Conservation (phyloP, 2,797 vertebrate species). For the Enteromius trimaculatus region DNA sequence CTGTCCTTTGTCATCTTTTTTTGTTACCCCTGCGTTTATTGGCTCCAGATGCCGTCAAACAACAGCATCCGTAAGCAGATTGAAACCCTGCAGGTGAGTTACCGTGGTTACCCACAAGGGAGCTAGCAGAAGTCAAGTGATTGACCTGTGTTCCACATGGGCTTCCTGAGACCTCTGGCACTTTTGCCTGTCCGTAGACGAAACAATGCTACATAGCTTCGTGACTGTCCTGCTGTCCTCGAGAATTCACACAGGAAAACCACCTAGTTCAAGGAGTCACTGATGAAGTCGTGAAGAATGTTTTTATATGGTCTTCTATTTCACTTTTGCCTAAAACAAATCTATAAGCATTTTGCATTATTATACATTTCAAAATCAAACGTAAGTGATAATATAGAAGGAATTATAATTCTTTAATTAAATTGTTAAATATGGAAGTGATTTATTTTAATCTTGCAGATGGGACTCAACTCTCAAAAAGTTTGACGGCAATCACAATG, state of each 20-base stretch:
- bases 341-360: not conserved
- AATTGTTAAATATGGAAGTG: not conserved
- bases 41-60: constrained; percentile 99
- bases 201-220: not conserved
- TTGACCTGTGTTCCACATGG: constrained; percentile 35
- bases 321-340: not conserved
- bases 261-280: not conserved
- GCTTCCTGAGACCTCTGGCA: constrained; percentile 4
- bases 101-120: constrained; percentile 43
- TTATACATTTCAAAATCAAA: not conserved
- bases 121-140: constrained; percentile 41
- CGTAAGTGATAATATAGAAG: no score
- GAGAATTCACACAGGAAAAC: not conserved
- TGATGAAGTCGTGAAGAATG: not conserved
- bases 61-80: constrained; percentile 99
- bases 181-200: not conserved
- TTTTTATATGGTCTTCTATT: not conserved
- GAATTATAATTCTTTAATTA: not conserved
- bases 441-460: not conserved
- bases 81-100: constrained; percentile 99
- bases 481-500: not conserved
- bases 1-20: constrained; percentile 70
- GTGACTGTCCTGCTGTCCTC: not conserved
- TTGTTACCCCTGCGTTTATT: constrained; percentile 87
- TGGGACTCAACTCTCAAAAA: not conserved